A percentile compares a stretch with the other conserved stretches of the same genome.
These are phyloP conservation scores for Desmophyllum pertusum DNA, from an alignment of 92 coral and sea anemone genomes.

Conservation along the genomic window DNA sequence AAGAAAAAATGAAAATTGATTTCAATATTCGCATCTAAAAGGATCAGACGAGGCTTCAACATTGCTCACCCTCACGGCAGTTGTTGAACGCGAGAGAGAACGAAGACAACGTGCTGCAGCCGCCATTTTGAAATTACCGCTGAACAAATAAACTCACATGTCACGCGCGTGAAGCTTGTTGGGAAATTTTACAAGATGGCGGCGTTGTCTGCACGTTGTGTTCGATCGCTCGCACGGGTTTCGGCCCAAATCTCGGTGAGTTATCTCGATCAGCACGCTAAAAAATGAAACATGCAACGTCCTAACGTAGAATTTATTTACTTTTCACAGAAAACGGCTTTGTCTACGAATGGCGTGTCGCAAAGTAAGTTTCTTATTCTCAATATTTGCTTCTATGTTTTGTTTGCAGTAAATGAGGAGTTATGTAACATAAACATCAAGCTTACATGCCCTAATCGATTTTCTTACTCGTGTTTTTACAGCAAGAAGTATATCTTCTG, in stretches of 20 bases:
- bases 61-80: constrained; percentile 49
- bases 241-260: constrained; percentile 70
- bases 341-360: constrained; percentile 44
- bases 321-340: constrained; percentile 52
- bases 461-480: constrained; percentile 11
- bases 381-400: background rate
- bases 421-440: background rate
- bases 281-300: background rate
- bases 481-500: constrained; percentile 73
- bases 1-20: background rate
- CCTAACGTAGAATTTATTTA: background rate
- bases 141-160: background rate
- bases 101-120: constrained; percentile 87
- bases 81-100: constrained; percentile 70
- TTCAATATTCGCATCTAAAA: background rate
- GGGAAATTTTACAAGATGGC: constrained; percentile 85
- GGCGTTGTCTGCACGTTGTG: constrained; percentile 80
- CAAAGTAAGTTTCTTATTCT: constrained; percentile 44
- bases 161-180: constrained; percentile 30
- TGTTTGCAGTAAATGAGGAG: background rate
- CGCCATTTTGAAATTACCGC: constrained; percentile 86
- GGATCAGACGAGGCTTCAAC: background rate
- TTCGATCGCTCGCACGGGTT: constrained; percentile 74
- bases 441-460: background rate
- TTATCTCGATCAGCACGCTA: background rate